Conservation (phyloP, 2,797 vertebrate species). For the Meda fulgida region DNA sequence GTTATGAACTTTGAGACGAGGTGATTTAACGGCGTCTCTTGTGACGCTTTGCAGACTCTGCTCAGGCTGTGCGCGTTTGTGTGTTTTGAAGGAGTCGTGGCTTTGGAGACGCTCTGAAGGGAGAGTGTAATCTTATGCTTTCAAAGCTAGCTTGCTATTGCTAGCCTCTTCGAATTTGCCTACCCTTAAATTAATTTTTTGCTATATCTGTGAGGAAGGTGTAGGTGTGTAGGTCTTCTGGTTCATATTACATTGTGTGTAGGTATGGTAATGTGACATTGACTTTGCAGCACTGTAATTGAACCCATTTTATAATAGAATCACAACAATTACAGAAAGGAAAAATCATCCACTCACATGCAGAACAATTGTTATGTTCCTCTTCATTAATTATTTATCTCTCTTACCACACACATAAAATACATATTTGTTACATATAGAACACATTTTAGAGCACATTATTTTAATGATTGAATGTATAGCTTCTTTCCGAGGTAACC, state of each 20-base stretch:
- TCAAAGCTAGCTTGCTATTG: too few species aligned
- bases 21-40: too few species aligned
- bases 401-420: not conserved
- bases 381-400: not conserved
- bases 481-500: not conserved
- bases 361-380: conserved; percentile 30
- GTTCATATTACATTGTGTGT: not conserved
- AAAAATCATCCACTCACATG: not conserved
- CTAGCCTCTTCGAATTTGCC: too few species aligned
- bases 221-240: conserved; percentile 28
- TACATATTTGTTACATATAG: not conserved
- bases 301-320: conserved; percentile 47
- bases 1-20: too few species aligned
- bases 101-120: too few species aligned
- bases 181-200: not conserved
- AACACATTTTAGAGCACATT: not conserved
- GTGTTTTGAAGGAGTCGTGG: too few species aligned
- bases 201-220: conserved; percentile 13
- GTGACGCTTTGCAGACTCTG: too few species aligned
- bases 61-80: too few species aligned
- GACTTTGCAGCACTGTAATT: conserved; percentile 36
- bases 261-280: conserved; percentile 16
- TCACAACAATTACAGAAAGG: conserved; percentile 67
- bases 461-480: not conserved
- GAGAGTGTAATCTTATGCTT: too few species aligned